Percentiles rank a stretch among this genome's conserved stretches.
Evolutionary conservation across 2,113 vertebrate species (phyloP).

Genomic region (Struthio camelus): DNA sequence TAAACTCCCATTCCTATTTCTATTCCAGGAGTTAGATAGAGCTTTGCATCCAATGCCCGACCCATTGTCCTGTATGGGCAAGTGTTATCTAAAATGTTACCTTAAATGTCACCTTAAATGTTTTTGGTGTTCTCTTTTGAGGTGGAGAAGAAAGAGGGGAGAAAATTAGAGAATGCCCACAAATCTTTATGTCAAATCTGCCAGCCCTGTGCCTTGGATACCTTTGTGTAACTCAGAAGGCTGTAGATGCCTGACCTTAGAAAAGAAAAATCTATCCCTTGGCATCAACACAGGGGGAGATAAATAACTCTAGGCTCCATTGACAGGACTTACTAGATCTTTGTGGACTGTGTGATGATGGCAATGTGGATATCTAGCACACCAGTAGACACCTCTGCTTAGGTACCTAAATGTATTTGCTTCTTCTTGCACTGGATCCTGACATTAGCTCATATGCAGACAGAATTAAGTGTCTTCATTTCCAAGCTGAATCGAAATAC

Average conservation of each 20-base stretch:
- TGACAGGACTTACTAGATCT: neutral
- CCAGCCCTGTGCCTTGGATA: neutral
- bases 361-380: neutral
- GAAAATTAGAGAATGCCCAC: neutral
- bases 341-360: neutral
- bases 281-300: neutral
- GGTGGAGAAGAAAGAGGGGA: neutral
- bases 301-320: neutral
- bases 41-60: neutral
- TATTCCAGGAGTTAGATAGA: neutral
- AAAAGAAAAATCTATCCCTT: neutral
- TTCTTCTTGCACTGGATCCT: neutral
- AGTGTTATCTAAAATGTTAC: no score
- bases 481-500: neutral
- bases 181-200: neutral
- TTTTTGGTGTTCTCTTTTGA: neutral
- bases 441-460: neutral
- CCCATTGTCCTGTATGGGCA: neutral
- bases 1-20: neutral
- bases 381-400: neutral
- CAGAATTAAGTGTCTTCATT: neutral
- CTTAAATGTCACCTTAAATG: neutral
- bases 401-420: neutral
- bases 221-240: neutral
- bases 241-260: neutral